Base-by-base conservation (phyloP, 2,888 invertebrate species). In the Trissoscelio sp. region DNA sequence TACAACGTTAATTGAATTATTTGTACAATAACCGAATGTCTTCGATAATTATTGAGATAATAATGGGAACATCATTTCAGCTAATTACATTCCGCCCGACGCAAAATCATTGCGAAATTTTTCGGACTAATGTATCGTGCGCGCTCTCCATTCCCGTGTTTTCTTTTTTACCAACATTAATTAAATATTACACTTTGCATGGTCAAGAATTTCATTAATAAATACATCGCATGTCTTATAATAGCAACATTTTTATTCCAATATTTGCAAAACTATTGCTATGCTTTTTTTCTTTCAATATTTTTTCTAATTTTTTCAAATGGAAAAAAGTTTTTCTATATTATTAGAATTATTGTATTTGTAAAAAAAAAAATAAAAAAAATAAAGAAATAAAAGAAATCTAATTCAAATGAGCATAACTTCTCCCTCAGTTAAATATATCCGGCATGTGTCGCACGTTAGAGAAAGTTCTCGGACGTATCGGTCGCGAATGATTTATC, bases 1-100 rank as follows among this genome's bases (percentile, higher is more conserved):
- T 79, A 69, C 73, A 62, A 34, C 39, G 55, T 51, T 73, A 73
- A 79, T 73, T 79, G 60, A 79, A 67, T 79, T 64, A 78, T 78
- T 70, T 64, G 39, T 62, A 28, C 55, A 53, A 70, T 39, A 28
- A 39, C 62, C 39, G 18, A 55, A 64, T 78, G 72, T 79, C 73
- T 79, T 73, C 53, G 60, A 67, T 79, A 79, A 73, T 79, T 73
- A 72, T 60, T 37, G 53, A 37, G 39, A 60, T 75, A 70, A 75
- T 70, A 70, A 70, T 48, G 64, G 66, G 37, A n/a, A 39, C 62
- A 64, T 80, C 70, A 58, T 75, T 44, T 64, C 22, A 22, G 74
- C 55, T 70, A 80, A 80, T 80, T 80, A 74, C 74, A 74, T 74
- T 79, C 46, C 37, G 22, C 39, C 7, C 57, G 24, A 18, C 42